Conservation (phyloP, 1,140 invertebrate genomes). For the Calycopis cecrops region DNA sequence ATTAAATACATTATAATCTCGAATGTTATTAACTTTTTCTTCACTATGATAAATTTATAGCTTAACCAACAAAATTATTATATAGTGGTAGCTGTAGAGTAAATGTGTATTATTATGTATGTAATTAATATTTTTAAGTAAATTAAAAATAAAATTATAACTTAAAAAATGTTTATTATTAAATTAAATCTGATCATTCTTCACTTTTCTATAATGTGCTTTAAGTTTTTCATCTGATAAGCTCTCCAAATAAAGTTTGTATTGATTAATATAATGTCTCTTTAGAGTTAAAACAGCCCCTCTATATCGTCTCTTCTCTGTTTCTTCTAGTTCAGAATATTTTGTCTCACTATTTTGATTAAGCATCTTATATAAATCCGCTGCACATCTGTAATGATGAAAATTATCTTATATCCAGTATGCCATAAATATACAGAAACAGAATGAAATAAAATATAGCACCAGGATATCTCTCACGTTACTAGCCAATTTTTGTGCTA, state of each 20-base stretch:
- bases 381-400: conserved; percentile 31
- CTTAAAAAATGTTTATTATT: conserved; percentile 11
- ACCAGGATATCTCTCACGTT: no score
- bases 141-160: conserved; percentile 2
- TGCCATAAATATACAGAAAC: no score
- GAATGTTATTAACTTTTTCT: conserved; percentile 5
- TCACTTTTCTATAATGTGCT: conserved; percentile 34
- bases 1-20: conserved; percentile 32
- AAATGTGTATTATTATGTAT: conserved; percentile 1
- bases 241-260: conserved; percentile 44
- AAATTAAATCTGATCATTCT: conserved; percentile 7
- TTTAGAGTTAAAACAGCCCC: conserved; percentile 39
- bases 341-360: conserved; percentile 23
- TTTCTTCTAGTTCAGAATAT: conserved; percentile 31
- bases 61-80: no score
- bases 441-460: no score
- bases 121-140: conserved; percentile 7
- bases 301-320: conserved; percentile 35
- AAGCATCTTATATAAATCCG: conserved; percentile 38
- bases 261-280: conserved; percentile 42
- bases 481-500: no score
- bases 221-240: conserved; percentile 39
- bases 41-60: not conserved
- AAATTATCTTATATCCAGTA: no score
- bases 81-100: not conserved